Conservation (phyloP, 2,113 vertebrate genomes). For the Entomyzon cyanotis region DNA sequence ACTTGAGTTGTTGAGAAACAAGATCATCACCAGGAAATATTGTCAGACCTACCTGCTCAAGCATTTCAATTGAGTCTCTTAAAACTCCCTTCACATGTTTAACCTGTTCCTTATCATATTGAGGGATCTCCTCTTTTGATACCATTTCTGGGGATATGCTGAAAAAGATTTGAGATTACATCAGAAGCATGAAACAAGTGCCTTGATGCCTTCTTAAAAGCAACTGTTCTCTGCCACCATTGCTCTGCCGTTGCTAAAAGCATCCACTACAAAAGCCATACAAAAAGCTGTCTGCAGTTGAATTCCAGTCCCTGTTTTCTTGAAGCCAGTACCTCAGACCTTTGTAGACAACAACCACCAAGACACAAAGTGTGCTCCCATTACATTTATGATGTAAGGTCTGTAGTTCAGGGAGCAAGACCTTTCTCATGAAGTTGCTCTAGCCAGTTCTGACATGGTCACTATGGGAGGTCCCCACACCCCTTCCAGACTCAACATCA, state of each 20-base stretch:
- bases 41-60: conserved; percentile 83
- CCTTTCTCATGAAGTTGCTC: neutral
- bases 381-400: neutral
- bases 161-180: conserved; percentile 38
- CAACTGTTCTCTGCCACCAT: neutral
- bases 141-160: conserved; percentile 68
- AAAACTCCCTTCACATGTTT: conserved; percentile 84
- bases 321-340: neutral
- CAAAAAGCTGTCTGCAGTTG: neutral
- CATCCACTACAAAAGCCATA: neutral
- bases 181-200: neutral
- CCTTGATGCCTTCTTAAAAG: neutral
- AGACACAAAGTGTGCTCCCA: neutral
- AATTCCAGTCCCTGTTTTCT: neutral
- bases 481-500: neutral
- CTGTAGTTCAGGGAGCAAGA: neutral
- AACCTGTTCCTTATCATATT: conserved; percentile 63
- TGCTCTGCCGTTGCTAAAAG: neutral
- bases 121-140: conserved; percentile 62
- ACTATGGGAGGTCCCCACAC: neutral
- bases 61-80: conserved; percentile 88
- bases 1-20: neutral
- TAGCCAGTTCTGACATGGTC: neutral
- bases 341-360: neutral
- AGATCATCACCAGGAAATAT: neutral